Evolutionary conservation across 2,888 invertebrate species (phyloP), one percentile per base, ranked within the genome.

Genomic region (Synanthedon vespiformis): DNA sequence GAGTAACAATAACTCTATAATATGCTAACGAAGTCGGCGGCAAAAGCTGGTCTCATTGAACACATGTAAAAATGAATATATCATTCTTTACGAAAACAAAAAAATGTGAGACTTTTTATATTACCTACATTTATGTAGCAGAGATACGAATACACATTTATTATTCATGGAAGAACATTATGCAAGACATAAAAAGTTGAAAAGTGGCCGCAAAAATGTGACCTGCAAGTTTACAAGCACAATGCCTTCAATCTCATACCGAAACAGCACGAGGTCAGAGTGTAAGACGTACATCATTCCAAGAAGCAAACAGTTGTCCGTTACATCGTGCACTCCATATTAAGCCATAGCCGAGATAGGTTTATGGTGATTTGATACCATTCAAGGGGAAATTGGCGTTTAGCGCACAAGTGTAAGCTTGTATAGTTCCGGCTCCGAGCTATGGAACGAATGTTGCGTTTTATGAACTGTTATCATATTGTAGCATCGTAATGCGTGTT

Each of bases 361-460:
- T 60, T 86, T 87, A 86, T 86, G 84, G 80, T 85, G 86, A 87
- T 85, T 84, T 77, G 84, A 82, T 85, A 80, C 77, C 77, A 84
- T 84, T 85, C 77, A 76, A 72, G 73, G 70, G 69, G 74, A 78
- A 77, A 83, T 83, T 81, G 80, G 78, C 74, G 75, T 81, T 77
- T 74, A 77, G 67, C 67, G 70, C 69, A 72, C 72, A 65, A 66
- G 63, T 61, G 62, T 61, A 59, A 61, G 59, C 59, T 58, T 12
- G 50, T 14, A 13, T 14, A 44, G 44, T 40, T 47, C 55, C 47
- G 40, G 60, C 62, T 58, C 57, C 53, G 52, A 59, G 61, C 44
- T 44, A 44, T 61, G 61, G 59, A 58, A 58, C 64, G 58, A 61
- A 66, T 44, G 34, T 10, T 44, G 6, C 6, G 44, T 44, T 44